These are phyloP conservation scores for Odocoileus hemionus DNA, from an alignment of 2,113 vertebrate genomes.

Conservation along the genomic window DNA sequence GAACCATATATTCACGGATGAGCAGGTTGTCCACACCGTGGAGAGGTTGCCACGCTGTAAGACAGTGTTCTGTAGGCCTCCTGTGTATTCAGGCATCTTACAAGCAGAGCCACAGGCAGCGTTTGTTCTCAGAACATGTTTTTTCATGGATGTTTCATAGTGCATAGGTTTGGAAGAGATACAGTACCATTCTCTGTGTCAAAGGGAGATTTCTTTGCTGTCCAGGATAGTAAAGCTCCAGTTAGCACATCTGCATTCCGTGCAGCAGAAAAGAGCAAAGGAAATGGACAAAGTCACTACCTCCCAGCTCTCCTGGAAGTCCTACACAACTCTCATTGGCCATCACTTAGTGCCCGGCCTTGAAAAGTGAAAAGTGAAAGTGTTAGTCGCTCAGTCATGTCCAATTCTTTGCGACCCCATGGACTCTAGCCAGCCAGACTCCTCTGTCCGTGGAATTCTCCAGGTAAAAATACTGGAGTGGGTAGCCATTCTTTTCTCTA, in stretches of 20 bases:
- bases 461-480: neutral
- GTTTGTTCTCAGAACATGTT: neutral
- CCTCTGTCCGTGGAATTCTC: neutral
- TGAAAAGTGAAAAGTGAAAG: neutral
- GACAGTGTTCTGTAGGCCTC: neutral
- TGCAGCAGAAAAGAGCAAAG: neutral
- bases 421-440: neutral
- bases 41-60: too few species aligned
- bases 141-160: neutral
- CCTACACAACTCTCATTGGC: neutral
- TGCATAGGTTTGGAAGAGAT: neutral
- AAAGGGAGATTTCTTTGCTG: neutral
- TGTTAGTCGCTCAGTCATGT: neutral
- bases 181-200: neutral
- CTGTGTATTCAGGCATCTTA: fast-evolving
- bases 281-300: neutral
- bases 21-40: fast-evolving
- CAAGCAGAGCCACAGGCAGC: neutral
- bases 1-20: fast-evolving
- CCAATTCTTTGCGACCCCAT: neutral
- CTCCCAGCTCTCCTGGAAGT: neutral
- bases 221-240: neutral
- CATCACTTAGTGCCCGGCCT: neutral
- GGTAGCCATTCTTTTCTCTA: neutral
- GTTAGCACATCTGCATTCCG: neutral